Base-by-base conservation (phyloP, 2,797 vertebrate species). In the Limnodromus scolopaceus region DNA sequence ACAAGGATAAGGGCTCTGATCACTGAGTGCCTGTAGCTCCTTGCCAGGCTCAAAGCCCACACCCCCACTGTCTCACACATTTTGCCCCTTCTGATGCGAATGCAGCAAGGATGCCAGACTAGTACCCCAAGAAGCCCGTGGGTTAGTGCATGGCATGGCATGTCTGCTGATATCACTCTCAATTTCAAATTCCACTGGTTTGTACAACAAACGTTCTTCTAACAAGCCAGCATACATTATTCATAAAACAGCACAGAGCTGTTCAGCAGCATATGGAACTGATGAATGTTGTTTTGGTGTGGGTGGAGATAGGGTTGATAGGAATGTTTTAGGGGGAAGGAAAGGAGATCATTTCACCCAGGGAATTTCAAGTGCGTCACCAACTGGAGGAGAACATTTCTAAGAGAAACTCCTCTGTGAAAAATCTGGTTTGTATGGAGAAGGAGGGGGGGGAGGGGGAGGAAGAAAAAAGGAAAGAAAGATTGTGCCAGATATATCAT, bases 331-430 rank as follows among this genome's bases (percentile, higher is more conserved):
- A 95, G 89, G 77, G 80, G 85, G 84, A 95, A 94, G 94, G 84
- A 96, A 93, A 92, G 66, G 72, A 95, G 92, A 95, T 94, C 72
- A 91, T 93, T 93, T 95, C 94, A 96, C 89, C 92, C 93, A 96
- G 93, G 96, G 96, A 96, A 96, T 96, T 96, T 96, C 96, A 95
- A 96, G 91, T 94, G 96, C 93, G 94, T 96, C 96, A 96, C 95
- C 93, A 96, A 92, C 82, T 81, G 87, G 91, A 95, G 95, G 84
- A 96, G 89, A 96, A 93, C 83, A 81, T 96, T 93, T 96, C 2
- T 45, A 75, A 94, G 89, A 96, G 96, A 96, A 96, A 94, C 83
- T 96, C 95, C 94, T 94, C 84, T 94, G 76, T 94, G 91, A 94
- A 94, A 96, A 95, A 92, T 85, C 92, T 96, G 90, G 80, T 88